phyloP scores from a whole-genome alignment of 2,113 vertebrate species.

The Cyprinus carpio region DNA sequence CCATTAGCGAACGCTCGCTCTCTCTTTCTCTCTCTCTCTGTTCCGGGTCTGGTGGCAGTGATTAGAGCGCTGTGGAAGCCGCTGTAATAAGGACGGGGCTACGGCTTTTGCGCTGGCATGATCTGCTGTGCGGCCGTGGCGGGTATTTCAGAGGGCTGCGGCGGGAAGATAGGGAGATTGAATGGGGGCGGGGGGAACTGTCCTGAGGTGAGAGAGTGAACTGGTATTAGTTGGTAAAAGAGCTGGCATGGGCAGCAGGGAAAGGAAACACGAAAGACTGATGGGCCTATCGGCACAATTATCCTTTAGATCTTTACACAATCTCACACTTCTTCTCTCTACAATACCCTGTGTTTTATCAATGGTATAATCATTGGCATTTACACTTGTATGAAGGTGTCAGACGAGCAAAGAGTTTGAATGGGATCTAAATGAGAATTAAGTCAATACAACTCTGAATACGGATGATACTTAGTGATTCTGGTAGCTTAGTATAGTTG shows the following conservation, averaged over 20 bases:
- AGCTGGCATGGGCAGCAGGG: constrained; percentile 61
- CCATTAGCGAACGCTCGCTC: constrained; percentile 46
- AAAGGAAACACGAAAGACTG: background rate
- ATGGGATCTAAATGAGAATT: background rate
- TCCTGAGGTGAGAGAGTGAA: constrained; percentile 58
- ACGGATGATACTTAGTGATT: background rate
- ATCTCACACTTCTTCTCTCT: background rate
- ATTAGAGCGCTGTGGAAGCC: constrained; percentile 52
- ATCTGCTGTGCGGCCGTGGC: constrained; percentile 66
- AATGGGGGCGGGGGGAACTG: constrained; percentile 62
- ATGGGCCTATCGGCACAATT: background rate
- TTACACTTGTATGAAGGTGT: background rate
- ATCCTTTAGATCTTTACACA: background rate
- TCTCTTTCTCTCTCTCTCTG: constrained; percentile 45
- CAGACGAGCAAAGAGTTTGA: background rate
- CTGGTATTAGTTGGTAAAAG: constrained; percentile 71
- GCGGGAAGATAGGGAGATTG: constrained; percentile 74
- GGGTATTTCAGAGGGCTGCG: constrained; percentile 74
- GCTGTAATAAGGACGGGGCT: constrained; percentile 53
- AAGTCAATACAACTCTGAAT: background rate
- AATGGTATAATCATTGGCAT: background rate
- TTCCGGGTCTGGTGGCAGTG: constrained; percentile 40
- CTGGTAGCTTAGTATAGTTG: background rate
- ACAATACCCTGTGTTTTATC: background rate
- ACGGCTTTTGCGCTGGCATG: constrained; percentile 58